Conservation (phyloP, 2,888 invertebrate genomes). For the Caradrina clavipalpis region DNA sequence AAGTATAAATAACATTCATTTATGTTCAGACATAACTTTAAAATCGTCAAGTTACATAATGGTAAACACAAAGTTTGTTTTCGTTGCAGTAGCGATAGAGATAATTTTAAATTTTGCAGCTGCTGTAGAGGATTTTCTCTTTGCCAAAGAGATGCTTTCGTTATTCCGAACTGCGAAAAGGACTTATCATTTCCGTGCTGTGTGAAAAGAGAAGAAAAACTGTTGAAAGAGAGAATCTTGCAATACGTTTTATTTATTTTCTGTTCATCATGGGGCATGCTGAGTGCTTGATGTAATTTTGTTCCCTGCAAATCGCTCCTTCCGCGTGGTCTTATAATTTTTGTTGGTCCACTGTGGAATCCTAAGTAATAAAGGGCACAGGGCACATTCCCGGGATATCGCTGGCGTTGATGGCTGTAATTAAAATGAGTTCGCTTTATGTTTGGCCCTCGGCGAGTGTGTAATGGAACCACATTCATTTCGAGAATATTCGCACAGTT, state of each 20-base stretch:
- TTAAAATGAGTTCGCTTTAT: conserved; percentile 58
- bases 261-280: background rate
- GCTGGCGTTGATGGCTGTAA: conserved; percentile 52
- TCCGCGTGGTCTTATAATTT: conserved; percentile 18
- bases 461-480: conserved; percentile 43
- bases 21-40: conserved; percentile 16
- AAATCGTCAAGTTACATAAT: conserved; percentile 27
- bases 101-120: conserved; percentile 19
- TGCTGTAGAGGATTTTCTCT: conserved; percentile 17
- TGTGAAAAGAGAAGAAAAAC: conserved; percentile 17
- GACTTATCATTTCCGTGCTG: conserved; percentile 21
- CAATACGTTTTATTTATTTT: background rate
- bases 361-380: conserved; percentile 54
- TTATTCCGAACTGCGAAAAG: conserved; percentile 11
- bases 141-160: conserved; percentile 25
- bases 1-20: conserved; percentile 42
- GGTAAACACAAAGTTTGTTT: conserved; percentile 26
- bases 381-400: conserved; percentile 53
- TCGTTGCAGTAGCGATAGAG: conserved; percentile 3
- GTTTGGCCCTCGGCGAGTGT: conserved; percentile 31
- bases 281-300: conserved; percentile 12
- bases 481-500: conserved; percentile 22
- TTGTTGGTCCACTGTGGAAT: conserved; percentile 25
- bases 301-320: background rate
- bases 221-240: conserved; percentile 4